Conservation (phyloP, 2,797 vertebrate species). For the Pagetopsis macropterus region DNA sequence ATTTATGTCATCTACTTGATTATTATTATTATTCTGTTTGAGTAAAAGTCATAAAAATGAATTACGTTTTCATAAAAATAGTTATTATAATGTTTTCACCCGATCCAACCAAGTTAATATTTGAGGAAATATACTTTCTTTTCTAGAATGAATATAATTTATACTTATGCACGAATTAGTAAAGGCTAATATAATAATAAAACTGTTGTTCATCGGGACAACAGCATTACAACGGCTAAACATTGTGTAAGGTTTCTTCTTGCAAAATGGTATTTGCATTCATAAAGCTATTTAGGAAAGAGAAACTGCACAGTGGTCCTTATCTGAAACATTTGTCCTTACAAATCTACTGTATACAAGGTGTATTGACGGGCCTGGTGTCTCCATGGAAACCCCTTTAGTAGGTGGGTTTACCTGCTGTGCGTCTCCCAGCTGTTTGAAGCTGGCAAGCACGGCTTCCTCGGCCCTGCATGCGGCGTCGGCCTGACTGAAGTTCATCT, state of each 20-base stretch:
- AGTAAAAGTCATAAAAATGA: no score
- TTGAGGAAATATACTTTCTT: no score
- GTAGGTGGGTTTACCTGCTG: conserved; percentile 86
- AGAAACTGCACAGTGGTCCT: not conserved
- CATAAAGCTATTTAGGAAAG: not conserved
- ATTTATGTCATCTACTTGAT: no score
- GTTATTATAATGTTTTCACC: not conserved
- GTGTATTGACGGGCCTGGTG: not conserved
- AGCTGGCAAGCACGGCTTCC: conserved; percentile 85
- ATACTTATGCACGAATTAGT: not conserved
- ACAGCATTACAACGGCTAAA: no score
- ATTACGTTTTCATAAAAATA: no score
- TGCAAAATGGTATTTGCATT: no score
- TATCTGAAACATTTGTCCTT: not conserved
- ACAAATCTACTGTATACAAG: not conserved
- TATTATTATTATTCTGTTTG: no score
- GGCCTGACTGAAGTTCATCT: conserved; percentile 88
- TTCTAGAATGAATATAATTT: not conserved
- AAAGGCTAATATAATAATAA: no score
- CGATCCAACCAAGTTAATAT: no score
- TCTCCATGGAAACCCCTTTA: conserved; percentile 21
- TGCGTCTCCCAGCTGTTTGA: conserved; percentile 90
- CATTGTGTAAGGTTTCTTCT: no score
- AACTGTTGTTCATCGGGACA: no score
- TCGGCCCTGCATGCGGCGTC: conserved; percentile 84